Percentiles rank a stretch among this genome's conserved stretches.
Conservation (phyloP, 2,113 vertebrate genomes). For the Hucho hucho region DNA sequence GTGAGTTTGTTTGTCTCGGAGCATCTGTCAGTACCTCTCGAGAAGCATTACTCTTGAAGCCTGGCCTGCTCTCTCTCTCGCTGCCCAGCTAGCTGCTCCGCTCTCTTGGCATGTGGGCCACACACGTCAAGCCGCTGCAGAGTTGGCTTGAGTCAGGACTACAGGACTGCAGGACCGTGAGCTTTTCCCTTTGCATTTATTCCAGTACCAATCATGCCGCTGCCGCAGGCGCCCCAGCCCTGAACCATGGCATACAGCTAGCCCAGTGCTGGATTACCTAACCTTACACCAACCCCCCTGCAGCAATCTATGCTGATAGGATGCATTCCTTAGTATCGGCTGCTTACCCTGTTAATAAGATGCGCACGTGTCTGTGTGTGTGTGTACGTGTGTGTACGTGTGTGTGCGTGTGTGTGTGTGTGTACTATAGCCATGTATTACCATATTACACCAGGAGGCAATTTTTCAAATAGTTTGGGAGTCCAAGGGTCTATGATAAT, state of each 20-base stretch:
- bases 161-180: constrained; percentile 41
- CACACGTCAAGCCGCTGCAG: constrained; percentile 50
- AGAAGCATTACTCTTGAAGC: constrained; percentile 46
- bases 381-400: constrained; percentile 16
- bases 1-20: constrained; percentile 38
- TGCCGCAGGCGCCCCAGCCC: constrained; percentile 34
- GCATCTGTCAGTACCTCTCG: constrained; percentile 58
- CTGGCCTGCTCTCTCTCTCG: constrained; percentile 14
- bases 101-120: constrained; percentile 29
- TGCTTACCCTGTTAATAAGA: constrained; percentile 39
- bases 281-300: constrained; percentile 33
- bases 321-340: constrained; percentile 2
- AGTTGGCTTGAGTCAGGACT: constrained; percentile 27
- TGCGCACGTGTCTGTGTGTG: constrained; percentile 21
- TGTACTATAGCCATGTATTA: constrained; percentile 36
- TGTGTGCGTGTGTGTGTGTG: constrained; percentile 18
- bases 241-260: constrained; percentile 12
- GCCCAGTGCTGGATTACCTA: constrained; percentile 40
- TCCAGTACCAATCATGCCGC: constrained; percentile 50
- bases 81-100: constrained; percentile 8
- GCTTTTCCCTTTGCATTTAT: constrained; percentile 63
- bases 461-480: not conserved
- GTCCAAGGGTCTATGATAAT: not conserved
- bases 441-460: constrained; percentile 29
- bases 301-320: constrained; percentile 10